Conservation (phyloP, 2,113 vertebrate genomes). For the Mobula birostris region DNA sequence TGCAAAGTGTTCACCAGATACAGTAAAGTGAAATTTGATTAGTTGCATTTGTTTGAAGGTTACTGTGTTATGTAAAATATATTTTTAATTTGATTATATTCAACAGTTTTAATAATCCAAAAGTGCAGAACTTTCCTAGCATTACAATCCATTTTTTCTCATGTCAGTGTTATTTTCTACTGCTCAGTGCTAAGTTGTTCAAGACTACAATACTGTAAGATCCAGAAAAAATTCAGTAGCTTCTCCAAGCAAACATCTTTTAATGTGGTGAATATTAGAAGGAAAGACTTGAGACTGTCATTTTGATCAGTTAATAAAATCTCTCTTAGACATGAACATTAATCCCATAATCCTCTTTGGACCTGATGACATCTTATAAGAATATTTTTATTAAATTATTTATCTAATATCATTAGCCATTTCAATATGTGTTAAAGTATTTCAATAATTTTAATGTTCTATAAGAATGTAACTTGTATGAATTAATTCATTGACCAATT, state of each 20-base stretch:
- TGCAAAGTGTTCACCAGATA: background rate
- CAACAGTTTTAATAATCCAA: background rate
- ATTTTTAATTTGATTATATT: background rate
- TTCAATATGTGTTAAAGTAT: background rate
- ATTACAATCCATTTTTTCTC: background rate
- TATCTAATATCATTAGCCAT: background rate
- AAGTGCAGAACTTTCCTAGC: background rate
- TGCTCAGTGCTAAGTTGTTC: background rate
- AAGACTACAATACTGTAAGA: background rate
- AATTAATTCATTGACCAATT: background rate
- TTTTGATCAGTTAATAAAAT: background rate
- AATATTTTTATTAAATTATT: background rate
- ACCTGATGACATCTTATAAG: background rate
- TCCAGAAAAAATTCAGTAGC: background rate
- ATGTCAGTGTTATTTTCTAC: background rate
- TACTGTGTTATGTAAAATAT: background rate
- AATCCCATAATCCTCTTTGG: background rate
- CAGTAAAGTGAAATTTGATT: background rate
- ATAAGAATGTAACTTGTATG: background rate
- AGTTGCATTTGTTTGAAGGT: background rate
- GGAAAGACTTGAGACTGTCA: background rate
- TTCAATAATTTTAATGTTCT: constrained; percentile 19
- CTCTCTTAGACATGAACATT: background rate
- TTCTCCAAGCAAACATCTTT: background rate
- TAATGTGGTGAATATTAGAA: too few relatives aligned